Conservation (phyloP, 2,888 invertebrate species). For the Protophormia terraenovae region DNA sequence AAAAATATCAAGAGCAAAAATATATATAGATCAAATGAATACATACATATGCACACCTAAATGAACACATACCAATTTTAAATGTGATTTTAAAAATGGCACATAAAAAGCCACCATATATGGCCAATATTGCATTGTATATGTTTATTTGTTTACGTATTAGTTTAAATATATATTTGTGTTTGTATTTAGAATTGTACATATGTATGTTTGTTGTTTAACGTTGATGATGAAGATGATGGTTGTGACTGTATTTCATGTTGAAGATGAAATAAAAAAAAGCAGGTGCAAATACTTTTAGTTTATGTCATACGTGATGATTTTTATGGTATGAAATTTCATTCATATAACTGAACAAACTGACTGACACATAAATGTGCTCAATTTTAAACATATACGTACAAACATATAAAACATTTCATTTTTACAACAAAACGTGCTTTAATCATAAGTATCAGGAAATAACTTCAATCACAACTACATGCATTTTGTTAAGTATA, state of each 20-base stretch:
- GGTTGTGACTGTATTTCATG: slow-evolving; percentile 30
- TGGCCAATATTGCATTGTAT: slow-evolving; percentile 35
- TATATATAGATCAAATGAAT: slow-evolving; percentile 3
- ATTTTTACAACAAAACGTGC: slow-evolving; percentile 56
- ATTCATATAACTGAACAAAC: not conserved
- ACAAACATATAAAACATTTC: slow-evolving; percentile 6
- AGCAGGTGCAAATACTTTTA: slow-evolving; percentile 61
- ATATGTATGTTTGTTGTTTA: not conserved
- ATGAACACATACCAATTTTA: slow-evolving; percentile 14
- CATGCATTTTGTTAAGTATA: not conserved
- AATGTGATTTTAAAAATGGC: slow-evolving; percentile 55
- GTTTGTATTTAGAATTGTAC: not conserved
- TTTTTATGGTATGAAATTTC: slow-evolving; percentile 35
- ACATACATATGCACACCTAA: not conserved
- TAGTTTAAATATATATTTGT: not conserved
- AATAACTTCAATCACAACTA: slow-evolving; percentile 12
- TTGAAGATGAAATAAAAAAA: slow-evolving; percentile 31
- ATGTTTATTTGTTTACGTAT: not conserved
- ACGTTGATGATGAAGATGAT: slow-evolving; percentile 39
- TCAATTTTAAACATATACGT: not conserved
- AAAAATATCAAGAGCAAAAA: not conserved
- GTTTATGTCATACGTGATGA: slow-evolving; percentile 64
- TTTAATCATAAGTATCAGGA: slow-evolving; percentile 57
- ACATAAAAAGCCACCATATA: slow-evolving; percentile 42
- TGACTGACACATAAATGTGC: not conserved